Base-by-base conservation (phyloP, 2,888 invertebrate species). In the Melikaiella ostensackeni region DNA sequence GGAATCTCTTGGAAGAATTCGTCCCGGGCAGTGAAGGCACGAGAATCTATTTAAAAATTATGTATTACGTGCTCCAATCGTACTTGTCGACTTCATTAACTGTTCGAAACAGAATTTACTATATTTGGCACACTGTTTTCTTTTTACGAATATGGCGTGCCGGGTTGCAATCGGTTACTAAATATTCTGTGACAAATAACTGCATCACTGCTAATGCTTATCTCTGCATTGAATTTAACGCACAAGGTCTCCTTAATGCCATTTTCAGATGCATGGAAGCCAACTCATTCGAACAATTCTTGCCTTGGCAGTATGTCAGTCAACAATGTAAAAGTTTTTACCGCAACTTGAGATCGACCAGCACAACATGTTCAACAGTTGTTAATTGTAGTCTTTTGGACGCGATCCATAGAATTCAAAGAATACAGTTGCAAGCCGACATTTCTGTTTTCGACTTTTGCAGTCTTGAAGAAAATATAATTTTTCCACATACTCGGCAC, bases 141-240 rank as follows among this genome's bases (percentile, higher is more conserved):
- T 42, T 42, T 42, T 42, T 42, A 9, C 80, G 80, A 42, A 59
- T 82, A 35, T 83, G 84, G 82, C 62, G 81, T 35, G 73, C 78
- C 16, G 84, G 83, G 83, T 50, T 85, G 57, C 24, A 46, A 50
- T 24, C 35, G 8, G 75, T 57, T 8, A 66, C 42, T 27, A 57
- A 80, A 6, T 83, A 79, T 59, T 79, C 81, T 11, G 57, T 80
- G 24, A 61, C 77, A 11, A 79, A 80, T 21, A 81, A 85, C 77
- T 84, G 79, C 70, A 74, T 84, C 19, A 80, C 80, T 11, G 38
- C 75, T 21, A 83, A 84, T 76, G 75, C 77, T 19, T 83, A 84
- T 46, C n/a, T 75, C 13, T 80, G 80, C 66, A 77, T 84, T 55
- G 81, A 84, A 78, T 70, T 84, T 13, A 83, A 84, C 78, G 80